Base-by-base conservation (phyloP, 2,797 vertebrate genomes). In the Ispidina lecontei region DNA sequence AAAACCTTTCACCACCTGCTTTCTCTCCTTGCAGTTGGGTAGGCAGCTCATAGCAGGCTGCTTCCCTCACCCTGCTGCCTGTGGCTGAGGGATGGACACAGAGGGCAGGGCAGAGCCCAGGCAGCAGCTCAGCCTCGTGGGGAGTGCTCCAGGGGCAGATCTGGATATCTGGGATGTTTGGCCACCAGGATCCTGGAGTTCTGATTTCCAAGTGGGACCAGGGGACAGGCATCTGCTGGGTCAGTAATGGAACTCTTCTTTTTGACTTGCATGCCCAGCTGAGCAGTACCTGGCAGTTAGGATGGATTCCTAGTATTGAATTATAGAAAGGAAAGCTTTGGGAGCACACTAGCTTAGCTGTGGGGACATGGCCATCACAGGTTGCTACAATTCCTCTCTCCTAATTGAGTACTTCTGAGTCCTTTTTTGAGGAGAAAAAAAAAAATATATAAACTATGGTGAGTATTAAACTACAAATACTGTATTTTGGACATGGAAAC, bases 81-180 rank as follows among this genome's bases (percentile, higher is more conserved):
- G 44, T 31, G 35, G 17, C 25, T 52, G 67, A 92, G 63, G 20
- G 64, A 26, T 43, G 17, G 49, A 72, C 75, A 74, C 8, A 0
- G 1, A 75, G 49, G 46, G 59, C 52, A 33, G 20, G 19, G 8
- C 29, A 1, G 3, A 75, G 25, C 14, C 14, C 59, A 55, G 29
- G 35, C 47, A 90, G 25, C 33, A 72, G 43, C 46, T 65, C 26
- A 62, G 14, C 23, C 58, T 81, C 16, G 2, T 2, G 4, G 16
- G 0, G 0, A 35, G 18, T 0, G 1, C 11, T 52, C 28, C 4
- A 2, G 14, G 59, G 28, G 18, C 59, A 75, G 47, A 59, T 4
- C 28, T 7, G 13, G 2, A 10, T 56, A 21, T 25, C 21, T 64
- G 31, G 59, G n/a, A 62, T 6, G 29, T 31, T 41, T 84, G 52